Evolutionary conservation across 2,797 vertebrate genomes (phyloP), one percentile per base, ranked within the genome.

Genomic region (Ammospiza maritima): DNA sequence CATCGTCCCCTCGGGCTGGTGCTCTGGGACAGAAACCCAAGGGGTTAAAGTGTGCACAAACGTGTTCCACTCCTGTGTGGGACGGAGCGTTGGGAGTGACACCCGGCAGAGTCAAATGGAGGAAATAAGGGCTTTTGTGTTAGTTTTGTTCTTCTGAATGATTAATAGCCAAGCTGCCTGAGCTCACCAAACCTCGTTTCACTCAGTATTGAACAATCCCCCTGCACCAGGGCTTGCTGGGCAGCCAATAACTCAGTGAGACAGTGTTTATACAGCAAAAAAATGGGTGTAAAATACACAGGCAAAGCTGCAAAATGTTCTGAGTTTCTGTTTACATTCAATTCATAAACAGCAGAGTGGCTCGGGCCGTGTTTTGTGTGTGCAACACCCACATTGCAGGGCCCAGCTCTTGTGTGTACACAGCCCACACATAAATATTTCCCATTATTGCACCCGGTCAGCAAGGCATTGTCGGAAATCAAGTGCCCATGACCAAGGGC

Each of bases 381-480:
- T 70, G 27, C 80, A 66, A 14, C 74, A 69, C 77, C 40, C 57
- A 38, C 42, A 29, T 3, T 38, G 40, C 2, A 1, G 54, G 27
- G 74, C 50, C 48, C 45, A 85, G 60, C 45, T 85, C 67, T 67
- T n/a, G 22, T 67, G 66, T 82, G 84, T 70, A 50, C 38, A 53
- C 70, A 85, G 47, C 36, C 60, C 67, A 62, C 64, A 71, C 64
- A 80, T 86, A 91, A 94, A 84, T 96, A 93, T 85, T 96, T 85
- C 60, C 65, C 58, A 80, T 94, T 90, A 80, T 85, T 62, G 26
- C 40, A n/a, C 40, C 69, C 77, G 18, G 25, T 40, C 83, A 60
- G 81, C 73, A 77, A 71, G 36, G 74, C 72, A 87, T 89, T 93
- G 85, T 92, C 22, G 27, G 61, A 79, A 95, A 93, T 47, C 64